Conservation (phyloP, 2,888 invertebrate species). For the Pteria penguin region DNA sequence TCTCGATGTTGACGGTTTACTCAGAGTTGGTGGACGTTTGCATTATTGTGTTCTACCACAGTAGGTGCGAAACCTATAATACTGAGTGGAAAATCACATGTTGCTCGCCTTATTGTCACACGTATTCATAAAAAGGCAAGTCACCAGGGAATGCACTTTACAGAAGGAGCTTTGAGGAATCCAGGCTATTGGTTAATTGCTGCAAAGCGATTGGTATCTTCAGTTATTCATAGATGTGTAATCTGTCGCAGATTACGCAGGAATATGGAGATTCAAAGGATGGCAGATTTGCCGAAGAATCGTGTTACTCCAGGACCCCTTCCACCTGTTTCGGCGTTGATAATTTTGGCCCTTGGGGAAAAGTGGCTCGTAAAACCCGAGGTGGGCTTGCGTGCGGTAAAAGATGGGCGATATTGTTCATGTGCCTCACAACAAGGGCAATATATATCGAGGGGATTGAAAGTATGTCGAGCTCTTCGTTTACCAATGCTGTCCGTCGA, state of each 20-base stretch:
- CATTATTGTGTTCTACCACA: too few species aligned
- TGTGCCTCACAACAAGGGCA: background rate
- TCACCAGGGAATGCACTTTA: too few species aligned
- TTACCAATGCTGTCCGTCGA: background rate
- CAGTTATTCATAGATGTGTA: background rate
- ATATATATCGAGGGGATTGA: background rate
- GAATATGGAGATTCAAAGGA: background rate
- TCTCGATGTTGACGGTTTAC: too few species aligned
- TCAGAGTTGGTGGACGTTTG: too few species aligned
- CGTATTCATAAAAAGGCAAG: too few species aligned
- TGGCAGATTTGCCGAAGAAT: background rate
- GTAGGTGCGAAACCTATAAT: too few species aligned
- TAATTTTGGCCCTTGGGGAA: background rate
- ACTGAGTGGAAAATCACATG: too few species aligned
- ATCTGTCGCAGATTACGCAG: background rate
- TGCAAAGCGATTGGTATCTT: background rate
- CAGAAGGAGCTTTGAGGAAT: too few species aligned
- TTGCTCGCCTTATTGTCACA: too few species aligned
- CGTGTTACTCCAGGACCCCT: background rate
- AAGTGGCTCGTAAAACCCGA: background rate
- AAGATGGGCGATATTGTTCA: background rate
- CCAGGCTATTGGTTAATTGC: background rate
- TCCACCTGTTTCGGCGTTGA: background rate
- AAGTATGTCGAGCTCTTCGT: background rate
- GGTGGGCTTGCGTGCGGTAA: background rate